Base-by-base conservation (phyloP, 64 coral and sea anemone species). In the Montipora efflorescens region DNA sequence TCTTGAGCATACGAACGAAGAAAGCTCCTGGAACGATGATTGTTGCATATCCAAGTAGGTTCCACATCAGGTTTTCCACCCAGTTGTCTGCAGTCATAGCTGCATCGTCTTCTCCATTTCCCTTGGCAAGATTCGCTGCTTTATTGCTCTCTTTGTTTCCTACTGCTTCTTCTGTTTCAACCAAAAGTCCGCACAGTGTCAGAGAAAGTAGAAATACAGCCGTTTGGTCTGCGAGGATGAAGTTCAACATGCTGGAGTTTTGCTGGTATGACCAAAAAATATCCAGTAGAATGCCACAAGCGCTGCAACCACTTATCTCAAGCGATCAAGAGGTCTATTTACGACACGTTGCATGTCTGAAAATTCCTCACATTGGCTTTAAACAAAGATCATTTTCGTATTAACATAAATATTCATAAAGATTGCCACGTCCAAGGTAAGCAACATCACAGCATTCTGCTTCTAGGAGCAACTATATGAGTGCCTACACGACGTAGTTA, bases 41-140 rank as follows among this genome's bases (percentile, higher is more conserved):
- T 10, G 98, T 99, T 22, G 98, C 95, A 89, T 99, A 99, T 20
- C 98, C 98, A 67, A 99, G 53, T 7, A 96, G 5, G 19, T 99
- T 99, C 98, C 98, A 99, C 14, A 81, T 77, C 18, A 99, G 61
- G 61, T 67, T 94, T 23, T 87, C 52, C 45, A 96, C 84, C 98
- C 98, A 99, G 11, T 85, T 67, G 36, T 95, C 94, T 19, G 16
- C 47, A 46, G 53, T 80, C 19, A 19, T 49, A 18, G 50, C 9
- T 58, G 12, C 21, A 5, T 44, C 19, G 4, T 72, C 20, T 15
- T 12, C 8, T 14, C 15, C 61, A 3, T 12, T 64, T 64, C 2
- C 9, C n/a, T 77, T 21, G 44, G 15, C 50, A 2, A 11, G 44
- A 20, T 48, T 59, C 13, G 22, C 2, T 77, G 25, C 50, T 62